Evolutionary conservation across 2,888 invertebrate species (phyloP), one percentile per base, ranked within the genome.

Genomic region (Octonoba sinensis): DNA sequence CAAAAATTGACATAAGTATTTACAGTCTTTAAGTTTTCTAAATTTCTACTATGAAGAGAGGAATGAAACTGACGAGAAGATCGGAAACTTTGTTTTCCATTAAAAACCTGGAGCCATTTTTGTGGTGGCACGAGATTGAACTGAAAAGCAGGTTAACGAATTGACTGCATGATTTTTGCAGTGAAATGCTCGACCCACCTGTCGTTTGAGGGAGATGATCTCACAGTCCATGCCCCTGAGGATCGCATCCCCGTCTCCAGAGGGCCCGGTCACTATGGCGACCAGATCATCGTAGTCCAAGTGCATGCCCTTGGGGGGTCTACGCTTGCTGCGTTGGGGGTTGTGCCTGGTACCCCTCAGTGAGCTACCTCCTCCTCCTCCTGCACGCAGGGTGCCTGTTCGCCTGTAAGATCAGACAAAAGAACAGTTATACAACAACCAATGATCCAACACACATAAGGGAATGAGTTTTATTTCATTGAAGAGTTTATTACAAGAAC

Each of bases 221-320:
- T 97, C 97, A 88, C 95, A 92, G 90, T 97, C 97, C 92, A 96
- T 94, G 87, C 94, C 93, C 90, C 93, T 94, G 87, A 98, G 93
- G 90, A 96, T 93, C 88, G 93, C 92, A 86, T 95, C 94, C 86
- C 93, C 93, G 89, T 93, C 93, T 88, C 91, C 92, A 86, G 88
- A 90, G 81, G 93, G 92, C 86, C 93, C 93, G 85, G 93, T 93
- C 84, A 96, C 96, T 91, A 98, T 93, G 86, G 95, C 93, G 86
- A 95, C 93, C 89, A 98, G 92, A 91, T 97, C 97, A 90, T 97
- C 97, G 90, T 96, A 95, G 92, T 96, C 96, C 91, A 98, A 95
- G 91, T 96, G 95, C 94, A 98, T 96, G 90, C 97, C 97, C 87
- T 95, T 93, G 84, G 97, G 97, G 87, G 97, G 95, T 89, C 95